These are phyloP conservation scores for Mobula hypostoma DNA, from an alignment of 2,113 vertebrate genomes.

Conservation along the genomic window DNA sequence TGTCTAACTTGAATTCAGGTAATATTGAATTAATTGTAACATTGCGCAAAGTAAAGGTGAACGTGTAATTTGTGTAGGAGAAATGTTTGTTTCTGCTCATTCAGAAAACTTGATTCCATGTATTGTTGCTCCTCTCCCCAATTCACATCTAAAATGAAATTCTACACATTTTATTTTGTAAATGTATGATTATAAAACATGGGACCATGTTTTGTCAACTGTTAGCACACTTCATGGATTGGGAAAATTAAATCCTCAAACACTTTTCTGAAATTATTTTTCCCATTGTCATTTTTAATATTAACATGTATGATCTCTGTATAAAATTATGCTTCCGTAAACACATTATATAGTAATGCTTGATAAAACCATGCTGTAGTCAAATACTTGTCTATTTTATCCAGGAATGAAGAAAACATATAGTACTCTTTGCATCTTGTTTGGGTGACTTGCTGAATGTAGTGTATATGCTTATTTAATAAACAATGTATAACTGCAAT, in stretches of 20 bases:
- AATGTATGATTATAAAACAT: neutral
- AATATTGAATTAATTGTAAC: neutral
- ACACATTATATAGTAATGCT: conserved; percentile 37
- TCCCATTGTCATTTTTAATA: neutral
- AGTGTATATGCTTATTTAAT: conserved; percentile 32
- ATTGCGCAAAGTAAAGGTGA: neutral
- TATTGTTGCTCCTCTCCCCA: neutral
- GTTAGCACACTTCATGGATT: conserved; percentile 16
- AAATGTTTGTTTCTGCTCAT: neutral
- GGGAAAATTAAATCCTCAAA: neutral
- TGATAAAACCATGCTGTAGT: conserved; percentile 29
- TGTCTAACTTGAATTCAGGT: too few relatives aligned
- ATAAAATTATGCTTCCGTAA: conserved; percentile 17
- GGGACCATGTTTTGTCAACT: neutral
- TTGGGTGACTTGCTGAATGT: conserved; percentile 25
- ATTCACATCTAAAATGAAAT: too few relatives aligned
- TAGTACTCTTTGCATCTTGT: conserved; percentile 1
- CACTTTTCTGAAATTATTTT: too few relatives aligned
- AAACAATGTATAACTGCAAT: conserved; percentile 29
- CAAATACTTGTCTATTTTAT: too few relatives aligned
- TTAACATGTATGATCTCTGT: conserved; percentile 28
- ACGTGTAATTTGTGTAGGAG: neutral
- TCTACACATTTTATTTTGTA: neutral
- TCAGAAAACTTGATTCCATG: too few relatives aligned
- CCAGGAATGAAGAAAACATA: conserved; percentile 22